Evolutionary conservation across 1,140 invertebrate species (phyloP).

Genomic region (Maconellicoccus hirsutus): DNA sequence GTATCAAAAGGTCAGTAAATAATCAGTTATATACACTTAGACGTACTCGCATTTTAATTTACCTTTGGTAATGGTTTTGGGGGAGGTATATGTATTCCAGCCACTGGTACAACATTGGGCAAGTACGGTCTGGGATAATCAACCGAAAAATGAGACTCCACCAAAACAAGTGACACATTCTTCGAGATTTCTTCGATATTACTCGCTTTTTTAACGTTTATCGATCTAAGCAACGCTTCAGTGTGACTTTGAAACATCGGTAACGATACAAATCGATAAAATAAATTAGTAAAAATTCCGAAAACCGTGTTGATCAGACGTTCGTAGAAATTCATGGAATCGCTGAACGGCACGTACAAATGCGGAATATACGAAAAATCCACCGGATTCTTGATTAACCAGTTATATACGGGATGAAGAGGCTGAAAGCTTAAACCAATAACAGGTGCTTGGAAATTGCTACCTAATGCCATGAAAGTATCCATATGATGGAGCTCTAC

Average conservation of each 20-base stretch:
- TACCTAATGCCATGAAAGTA: constrained; percentile 30
- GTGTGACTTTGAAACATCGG: not conserved
- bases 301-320: not conserved
- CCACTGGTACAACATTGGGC: constrained; percentile 37
- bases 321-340: not conserved
- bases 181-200: constrained; percentile 28
- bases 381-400: not conserved
- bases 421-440: constrained; percentile 40
- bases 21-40: no score
- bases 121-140: constrained; percentile 32
- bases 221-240: not conserved
- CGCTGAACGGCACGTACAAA: not conserved
- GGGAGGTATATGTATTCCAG: constrained; percentile 38
- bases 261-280: not conserved
- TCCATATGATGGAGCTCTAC: constrained; percentile 28
- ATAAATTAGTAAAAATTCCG: no score
- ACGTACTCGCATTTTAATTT: no score
- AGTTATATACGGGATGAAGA: not conserved
- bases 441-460: constrained; percentile 37
- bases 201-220: not conserved
- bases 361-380: not conserved
- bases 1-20: no score
- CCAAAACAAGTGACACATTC: constrained; percentile 37
- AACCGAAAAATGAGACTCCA: constrained; percentile 35
- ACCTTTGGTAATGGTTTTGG: constrained; percentile 43